Conservation (phyloP, 2,888 invertebrate genomes). For the Drosophila ustulata region DNA sequence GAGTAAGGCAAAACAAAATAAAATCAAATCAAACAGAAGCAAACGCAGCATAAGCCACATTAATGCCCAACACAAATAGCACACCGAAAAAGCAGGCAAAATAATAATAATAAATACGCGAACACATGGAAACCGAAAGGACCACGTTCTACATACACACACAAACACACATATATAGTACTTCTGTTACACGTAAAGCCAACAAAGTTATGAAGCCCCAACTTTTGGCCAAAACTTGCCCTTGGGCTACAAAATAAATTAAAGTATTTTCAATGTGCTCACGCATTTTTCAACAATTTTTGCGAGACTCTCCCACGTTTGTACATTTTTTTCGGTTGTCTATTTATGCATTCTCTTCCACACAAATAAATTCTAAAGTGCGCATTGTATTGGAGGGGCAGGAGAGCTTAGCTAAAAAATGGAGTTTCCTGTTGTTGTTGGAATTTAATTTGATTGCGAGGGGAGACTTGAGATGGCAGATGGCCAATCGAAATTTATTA, state of each 20-base stretch:
- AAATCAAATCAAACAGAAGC: slow-evolving; percentile 47
- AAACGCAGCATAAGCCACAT: slow-evolving; percentile 55
- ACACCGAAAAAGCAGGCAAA: slow-evolving; percentile 35
- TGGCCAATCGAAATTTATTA: not conserved
- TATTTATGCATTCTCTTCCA: slow-evolving; percentile 51
- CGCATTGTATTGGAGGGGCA: not conserved
- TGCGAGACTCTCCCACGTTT: slow-evolving; percentile 6
- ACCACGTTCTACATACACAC: slow-evolving; percentile 4
- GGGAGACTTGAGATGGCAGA: not conserved
- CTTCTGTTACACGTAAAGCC: slow-evolving; percentile 23
- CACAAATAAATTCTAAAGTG: slow-evolving; percentile 43
- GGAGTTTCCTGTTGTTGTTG: slow-evolving; percentile 12
- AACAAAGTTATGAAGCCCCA: slow-evolving; percentile 55
- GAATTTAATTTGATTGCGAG: slow-evolving; percentile 47
- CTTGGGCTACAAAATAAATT: slow-evolving; percentile 64
- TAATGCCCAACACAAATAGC: slow-evolving; percentile 66
- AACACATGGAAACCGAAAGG: slow-evolving; percentile 32
- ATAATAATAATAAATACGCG: slow-evolving; percentile 26
- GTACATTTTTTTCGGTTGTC: slow-evolving; percentile 20
- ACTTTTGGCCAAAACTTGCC: slow-evolving; percentile 35
- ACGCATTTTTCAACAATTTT: slow-evolving; percentile 31
- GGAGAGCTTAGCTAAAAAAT: slow-evolving; percentile 17
- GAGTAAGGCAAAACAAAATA: slow-evolving; percentile 31
- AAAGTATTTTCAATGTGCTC: slow-evolving; percentile 65
- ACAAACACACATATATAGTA: not conserved